Base-by-base conservation (phyloP, 2,888 invertebrate species). In the Plagiodera versicolora region DNA sequence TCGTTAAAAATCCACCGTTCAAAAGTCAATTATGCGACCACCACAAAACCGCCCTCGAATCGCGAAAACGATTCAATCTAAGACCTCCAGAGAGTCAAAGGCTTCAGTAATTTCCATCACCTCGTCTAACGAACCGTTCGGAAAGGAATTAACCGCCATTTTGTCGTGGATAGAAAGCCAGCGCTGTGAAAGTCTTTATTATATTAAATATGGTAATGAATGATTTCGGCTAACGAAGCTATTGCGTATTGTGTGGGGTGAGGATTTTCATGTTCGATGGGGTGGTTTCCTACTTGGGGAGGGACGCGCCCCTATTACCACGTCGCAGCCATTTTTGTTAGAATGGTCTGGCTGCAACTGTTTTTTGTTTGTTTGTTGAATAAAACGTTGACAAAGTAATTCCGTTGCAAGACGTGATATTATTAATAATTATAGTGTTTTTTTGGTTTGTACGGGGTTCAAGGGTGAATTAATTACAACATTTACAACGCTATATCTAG, bases 131-230 rank as follows among this genome's bases (percentile, higher is more conserved):
- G 75, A 75, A 74, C 73, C 75, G 70, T 67, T 66, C 66, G 70
- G 72, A 73, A 77, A 63, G 71, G 71, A 73, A 74, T 76, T 76
- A 76, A 75, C 76, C 75, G 75, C 76, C 77, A 77, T 77, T 76
- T 77, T 76, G 70, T 67, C 63, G 63, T 65, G 64, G 68, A 67
- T 67, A 67, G 68, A 70, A 71, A 70, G 71, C 70, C 69, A 70
- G 71, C 69, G n/a, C n/a, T n/a, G n/a, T n/a, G n/a, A n/a, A 71
- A 72, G 70, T 72, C 73, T 75, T 75, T 74, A 74, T 75, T 71
- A 72, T 75, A 75, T 76, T 74, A 76, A 75, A 75, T 71, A 75
- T 76, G 77, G 75, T 75, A 74, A 75, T 77, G 39, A 39, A 39
- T 39, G 39, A 39, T 39, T 39, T 39, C 11, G 59, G 60, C 53